Evolutionary conservation across 1,140 invertebrate genomes (phyloP).

Genomic region (Paraescarpia echinospica): DNA sequence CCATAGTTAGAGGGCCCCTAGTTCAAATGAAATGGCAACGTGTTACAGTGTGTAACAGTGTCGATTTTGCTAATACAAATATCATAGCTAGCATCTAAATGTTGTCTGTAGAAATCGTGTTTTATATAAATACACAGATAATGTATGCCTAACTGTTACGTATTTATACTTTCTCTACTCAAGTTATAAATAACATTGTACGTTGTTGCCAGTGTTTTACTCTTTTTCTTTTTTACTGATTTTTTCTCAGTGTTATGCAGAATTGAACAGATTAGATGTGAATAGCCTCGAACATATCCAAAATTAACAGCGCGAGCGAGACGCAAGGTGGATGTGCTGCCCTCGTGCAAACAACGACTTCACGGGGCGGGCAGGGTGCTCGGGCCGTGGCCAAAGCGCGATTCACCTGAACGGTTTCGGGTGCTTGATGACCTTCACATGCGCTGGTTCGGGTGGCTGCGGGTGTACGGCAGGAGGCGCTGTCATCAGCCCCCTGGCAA

Average conservation of each 20-base stretch:
- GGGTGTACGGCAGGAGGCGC: background rate
- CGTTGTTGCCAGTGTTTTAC: background rate
- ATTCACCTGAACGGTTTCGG: constrained; percentile 19
- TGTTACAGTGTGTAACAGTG: background rate
- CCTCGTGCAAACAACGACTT: background rate
- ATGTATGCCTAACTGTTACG: background rate
- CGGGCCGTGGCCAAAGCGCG: background rate
- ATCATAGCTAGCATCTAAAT: background rate
- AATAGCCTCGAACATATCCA: background rate
- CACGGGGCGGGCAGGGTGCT: background rate
- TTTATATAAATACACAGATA: background rate
- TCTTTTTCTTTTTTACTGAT: background rate
- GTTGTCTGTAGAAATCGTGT: background rate
- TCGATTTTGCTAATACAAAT: background rate
- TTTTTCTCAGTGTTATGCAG: background rate
- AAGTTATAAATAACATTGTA: background rate
- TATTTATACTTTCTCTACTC: background rate
- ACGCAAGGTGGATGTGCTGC: background rate
- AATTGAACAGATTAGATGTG: background rate
- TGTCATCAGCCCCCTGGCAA: background rate
- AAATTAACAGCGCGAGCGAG: background rate
- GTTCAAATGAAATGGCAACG: background rate
- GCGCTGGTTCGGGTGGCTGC: background rate
- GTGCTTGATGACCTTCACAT: constrained; percentile 18
- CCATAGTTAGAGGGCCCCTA: background rate